Evolutionary conservation across 2,888 invertebrate species (phyloP), one percentile per base, ranked within the genome.

Genomic region (Brenthis ino): DNA sequence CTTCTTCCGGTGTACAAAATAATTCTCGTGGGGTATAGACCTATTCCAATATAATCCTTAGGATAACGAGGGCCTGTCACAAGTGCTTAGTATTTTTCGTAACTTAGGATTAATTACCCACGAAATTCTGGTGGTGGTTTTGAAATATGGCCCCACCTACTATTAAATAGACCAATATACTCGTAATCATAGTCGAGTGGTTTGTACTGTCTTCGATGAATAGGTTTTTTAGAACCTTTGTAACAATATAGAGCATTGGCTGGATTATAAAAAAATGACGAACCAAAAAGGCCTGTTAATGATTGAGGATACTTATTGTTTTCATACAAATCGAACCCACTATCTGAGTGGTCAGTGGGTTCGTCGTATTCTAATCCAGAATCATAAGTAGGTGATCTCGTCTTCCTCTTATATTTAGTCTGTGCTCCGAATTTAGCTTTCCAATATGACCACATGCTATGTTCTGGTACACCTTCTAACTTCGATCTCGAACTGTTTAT

Each of bases 81-180:
- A 0, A 43, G 37, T 43, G 2, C 37, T 43, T 43, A 43, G 11
- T 43, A 43, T 43, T 43, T 1, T 43, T 11, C 11, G 0, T 11
- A 11, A 11, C 3, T n/a, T 24, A 20, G 1, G 8, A 58, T 24
- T 47, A 58, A 24, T 5, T 28, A 60, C n/a, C 60, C 60, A 33
- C 60, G 60, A 60, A 60, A 60, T 50, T 60, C 60, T 50, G 60
- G 60, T 50, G 60, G 60, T 6, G 60, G 28, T 33, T 50, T 50
- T n/a, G 50, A 16, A 3, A 60, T 33, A 28, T 12, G 28, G 5
- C 33, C 50, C 48, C 33, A 13, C 12, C 28, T n/a, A 28, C 1
- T 60, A 50, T 28, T 60, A 60, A 60, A 60, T 33, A 4, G 2
- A 50, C 50, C 33, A 2, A n/a, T 16, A n/a, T 60, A 20, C 20